Base-by-base conservation (phyloP, 2,888 invertebrate species). In the Pseudanteris insignis region DNA sequence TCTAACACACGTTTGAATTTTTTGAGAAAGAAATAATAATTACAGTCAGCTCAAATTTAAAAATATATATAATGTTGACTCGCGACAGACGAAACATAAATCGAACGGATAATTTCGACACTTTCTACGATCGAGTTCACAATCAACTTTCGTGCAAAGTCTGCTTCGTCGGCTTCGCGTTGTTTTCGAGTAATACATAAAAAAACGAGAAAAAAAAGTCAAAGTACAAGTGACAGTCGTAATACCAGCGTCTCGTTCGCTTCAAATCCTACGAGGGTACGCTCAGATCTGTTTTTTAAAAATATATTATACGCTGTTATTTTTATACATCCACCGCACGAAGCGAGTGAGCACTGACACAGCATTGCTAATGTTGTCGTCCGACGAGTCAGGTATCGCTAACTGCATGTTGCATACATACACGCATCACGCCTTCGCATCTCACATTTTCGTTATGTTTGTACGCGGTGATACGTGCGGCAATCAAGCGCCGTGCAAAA, bases 301-400 rank as follows among this genome's bases (percentile, higher is more conserved):
- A 54, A 61, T 61, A 48, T 54, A 48, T 50, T 50, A 61, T 40
- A 34, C 28, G 47, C 43, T 51, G 62, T 57, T 53, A 62, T 53
- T 62, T 62, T 62, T 62, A 62, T 53, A 51, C 46, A 57, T 51
- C 34, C 44, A 46, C 37, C 14, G 51, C 62, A 51, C 61, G 55
- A 44, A 61, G 50, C 40, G 43, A 38, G 61, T 21, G 33, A 55
- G 50, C 40, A 40, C 61, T 40, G 40, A 51, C 55, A 29, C 28
- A 50, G 61, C 61, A 51, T 62, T 48, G 61, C 55, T 62, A 55
- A 57, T 62, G 55, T 62, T 57, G 55, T 62, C 55, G 61, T 38
- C 46, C 26, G 37, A 62, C 55, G 28, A 62, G 55, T 62, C 55
- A 51, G 61, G 61, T 62, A 62, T 46, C 41, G 55, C 61, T 36